phyloP scores from a whole-genome alignment of 2,113 vertebrate genomes.

The Anguilla rostrata region DNA sequence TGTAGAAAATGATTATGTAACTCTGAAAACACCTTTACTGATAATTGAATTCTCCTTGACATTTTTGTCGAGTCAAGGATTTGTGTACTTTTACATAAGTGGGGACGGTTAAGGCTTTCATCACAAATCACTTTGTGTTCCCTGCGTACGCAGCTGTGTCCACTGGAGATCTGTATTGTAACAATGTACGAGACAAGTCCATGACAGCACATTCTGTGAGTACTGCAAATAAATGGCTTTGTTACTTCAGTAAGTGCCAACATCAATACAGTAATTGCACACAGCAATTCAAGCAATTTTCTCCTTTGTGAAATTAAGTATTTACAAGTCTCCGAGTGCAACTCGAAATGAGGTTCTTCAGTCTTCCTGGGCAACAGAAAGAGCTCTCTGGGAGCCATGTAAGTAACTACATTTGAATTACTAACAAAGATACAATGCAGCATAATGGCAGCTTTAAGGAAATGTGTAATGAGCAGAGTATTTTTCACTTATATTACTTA shows the following conservation, averaged over 20 bases:
- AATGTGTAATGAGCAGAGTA: not conserved
- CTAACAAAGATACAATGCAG: not conserved
- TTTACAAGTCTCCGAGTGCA: not conserved
- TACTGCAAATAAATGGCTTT: not conserved
- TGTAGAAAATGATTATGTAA: not conserved
- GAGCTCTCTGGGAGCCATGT: not conserved
- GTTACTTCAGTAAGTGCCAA: not conserved
- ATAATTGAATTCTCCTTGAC: not conserved
- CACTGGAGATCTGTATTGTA: not conserved
- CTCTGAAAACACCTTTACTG: not conserved
- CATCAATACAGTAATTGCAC: not conserved
- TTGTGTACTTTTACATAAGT: not conserved
- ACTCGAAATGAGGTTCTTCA: not conserved
- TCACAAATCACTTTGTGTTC: not conserved
- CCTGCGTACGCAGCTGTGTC: not conserved
- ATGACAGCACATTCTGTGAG: not conserved
- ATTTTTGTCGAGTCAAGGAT: conserved; percentile 3
- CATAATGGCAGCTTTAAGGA: not conserved
- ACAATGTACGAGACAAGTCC: not conserved
- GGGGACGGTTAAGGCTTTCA: not conserved
- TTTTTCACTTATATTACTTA: not conserved
- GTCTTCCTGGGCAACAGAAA: not conserved
- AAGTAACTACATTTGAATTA: not conserved
- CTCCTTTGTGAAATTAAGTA: not conserved
- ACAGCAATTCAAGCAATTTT: not conserved